phyloP scores from a whole-genome alignment of 2,888 invertebrate genomes.

The Lepidocyrtinus sp. region DNA sequence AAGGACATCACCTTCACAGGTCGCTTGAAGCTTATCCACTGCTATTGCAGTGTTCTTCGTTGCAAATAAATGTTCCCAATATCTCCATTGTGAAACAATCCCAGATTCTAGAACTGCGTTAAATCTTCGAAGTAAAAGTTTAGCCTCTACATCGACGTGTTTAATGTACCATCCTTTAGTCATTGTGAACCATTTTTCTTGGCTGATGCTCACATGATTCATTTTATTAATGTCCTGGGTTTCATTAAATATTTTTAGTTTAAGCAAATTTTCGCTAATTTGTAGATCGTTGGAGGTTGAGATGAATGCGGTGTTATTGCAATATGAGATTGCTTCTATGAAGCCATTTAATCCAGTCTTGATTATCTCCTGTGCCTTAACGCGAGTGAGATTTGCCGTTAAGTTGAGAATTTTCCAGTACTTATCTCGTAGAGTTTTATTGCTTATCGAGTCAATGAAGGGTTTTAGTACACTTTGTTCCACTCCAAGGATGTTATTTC shows the following conservation, averaged over 20 bases:
- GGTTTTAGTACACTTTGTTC: too few species aligned
- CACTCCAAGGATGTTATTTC: background rate
- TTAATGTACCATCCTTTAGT: background rate
- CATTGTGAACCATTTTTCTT: background rate
- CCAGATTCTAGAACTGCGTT: background rate
- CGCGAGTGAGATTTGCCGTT: background rate
- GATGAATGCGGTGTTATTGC: background rate
- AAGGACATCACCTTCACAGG: background rate
- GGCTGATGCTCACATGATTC: background rate
- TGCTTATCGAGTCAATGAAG: background rate
- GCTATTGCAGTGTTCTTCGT: background rate
- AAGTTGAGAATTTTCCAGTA: background rate
- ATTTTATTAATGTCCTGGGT: background rate
- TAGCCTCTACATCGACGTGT: background rate
- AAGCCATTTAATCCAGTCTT: background rate
- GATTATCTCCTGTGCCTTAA: background rate
- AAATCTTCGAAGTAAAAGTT: background rate
- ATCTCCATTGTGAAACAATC: background rate
- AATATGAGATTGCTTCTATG: background rate
- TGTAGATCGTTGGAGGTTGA: background rate
- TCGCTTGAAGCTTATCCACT: background rate
- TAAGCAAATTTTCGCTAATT: background rate
- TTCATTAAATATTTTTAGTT: background rate
- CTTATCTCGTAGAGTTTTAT: background rate
- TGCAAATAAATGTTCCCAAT: background rate